These are phyloP conservation scores for Discoglossus pictus DNA, from an alignment of 2,797 vertebrate genomes.

Conservation along the genomic window DNA sequence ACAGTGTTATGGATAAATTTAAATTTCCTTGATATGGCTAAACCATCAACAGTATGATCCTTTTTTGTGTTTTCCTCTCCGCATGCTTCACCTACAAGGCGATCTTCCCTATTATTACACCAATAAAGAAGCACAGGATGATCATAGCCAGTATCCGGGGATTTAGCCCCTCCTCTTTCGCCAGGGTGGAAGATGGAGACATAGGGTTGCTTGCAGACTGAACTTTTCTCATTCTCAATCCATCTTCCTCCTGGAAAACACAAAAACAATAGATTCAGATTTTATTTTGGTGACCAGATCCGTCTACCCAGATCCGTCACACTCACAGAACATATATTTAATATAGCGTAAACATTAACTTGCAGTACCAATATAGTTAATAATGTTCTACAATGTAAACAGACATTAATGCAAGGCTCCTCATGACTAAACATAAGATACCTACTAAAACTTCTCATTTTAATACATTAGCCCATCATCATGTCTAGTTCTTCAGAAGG, in stretches of 20 bases:
- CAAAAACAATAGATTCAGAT: neutral
- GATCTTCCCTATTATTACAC: conserved; percentile 91
- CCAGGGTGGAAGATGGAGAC: conserved; percentile 66
- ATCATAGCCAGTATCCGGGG: conserved; percentile 84
- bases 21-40: conserved; percentile 55
- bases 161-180: conserved; percentile 86
- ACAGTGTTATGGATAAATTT: conserved; percentile 83
- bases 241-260: conserved; percentile 85
- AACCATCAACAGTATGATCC: conserved; percentile 56
- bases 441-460: too few relatives aligned
- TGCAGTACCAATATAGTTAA: too few relatives aligned
- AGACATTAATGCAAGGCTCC: too few relatives aligned
- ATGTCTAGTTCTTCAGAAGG: too few relatives aligned
- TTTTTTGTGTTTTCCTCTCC: conserved; percentile 49
- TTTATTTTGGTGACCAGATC: too few relatives aligned
- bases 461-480: too few relatives aligned
- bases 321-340: too few relatives aligned
- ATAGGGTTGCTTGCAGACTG: conserved; percentile 79
- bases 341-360: too few relatives aligned
- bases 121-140: conserved; percentile 91
- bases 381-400: too few relatives aligned
- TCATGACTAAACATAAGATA: too few relatives aligned
- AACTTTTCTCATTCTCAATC: conserved; percentile 90
- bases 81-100: conserved; percentile 85
- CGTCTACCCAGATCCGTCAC: neutral